A percentile compares a stretch with the other conserved stretches of the same genome.
phyloP scores from a whole-genome alignment of 2,113 vertebrate genomes.

The Dasyornis broadbenti region DNA sequence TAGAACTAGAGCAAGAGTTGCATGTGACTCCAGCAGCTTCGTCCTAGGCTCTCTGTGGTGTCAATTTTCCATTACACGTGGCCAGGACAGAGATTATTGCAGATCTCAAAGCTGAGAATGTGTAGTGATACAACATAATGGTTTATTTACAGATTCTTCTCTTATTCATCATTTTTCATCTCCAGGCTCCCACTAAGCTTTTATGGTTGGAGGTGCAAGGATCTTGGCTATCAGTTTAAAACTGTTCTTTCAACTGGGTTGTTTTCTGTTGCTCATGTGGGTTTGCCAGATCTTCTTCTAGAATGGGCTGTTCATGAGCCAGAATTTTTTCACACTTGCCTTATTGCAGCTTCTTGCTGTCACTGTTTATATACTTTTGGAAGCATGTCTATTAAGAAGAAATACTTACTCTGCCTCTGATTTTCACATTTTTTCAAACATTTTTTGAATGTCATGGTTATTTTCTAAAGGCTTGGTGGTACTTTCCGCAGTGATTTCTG shows the following conservation, averaged over 20 bases:
- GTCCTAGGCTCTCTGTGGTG: neutral
- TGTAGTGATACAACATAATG: neutral
- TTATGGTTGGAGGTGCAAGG: neutral
- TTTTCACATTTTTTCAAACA: neutral
- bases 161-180: neutral
- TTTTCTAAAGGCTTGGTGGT: neutral
- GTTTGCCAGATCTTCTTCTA: conserved; percentile 6
- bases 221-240: neutral
- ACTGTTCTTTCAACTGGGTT: neutral
- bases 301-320: neutral
- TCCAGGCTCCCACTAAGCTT: neutral
- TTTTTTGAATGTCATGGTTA: neutral
- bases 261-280: neutral
- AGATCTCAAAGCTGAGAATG: neutral
- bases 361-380: neutral
- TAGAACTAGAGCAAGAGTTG: neutral
- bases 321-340: conserved; percentile 20
- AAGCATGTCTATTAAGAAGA: neutral
- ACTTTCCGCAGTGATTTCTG: neutral
- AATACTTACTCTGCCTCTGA: neutral
- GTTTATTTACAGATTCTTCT: neutral
- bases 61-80: neutral
- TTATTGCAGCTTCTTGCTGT: neutral
- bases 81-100: neutral
- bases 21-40: neutral